A percentile compares a stretch with the other conserved stretches of the same genome.
Conservation (phyloP, 1,140 invertebrate species). For the Tetramorium simillimum region DNA sequence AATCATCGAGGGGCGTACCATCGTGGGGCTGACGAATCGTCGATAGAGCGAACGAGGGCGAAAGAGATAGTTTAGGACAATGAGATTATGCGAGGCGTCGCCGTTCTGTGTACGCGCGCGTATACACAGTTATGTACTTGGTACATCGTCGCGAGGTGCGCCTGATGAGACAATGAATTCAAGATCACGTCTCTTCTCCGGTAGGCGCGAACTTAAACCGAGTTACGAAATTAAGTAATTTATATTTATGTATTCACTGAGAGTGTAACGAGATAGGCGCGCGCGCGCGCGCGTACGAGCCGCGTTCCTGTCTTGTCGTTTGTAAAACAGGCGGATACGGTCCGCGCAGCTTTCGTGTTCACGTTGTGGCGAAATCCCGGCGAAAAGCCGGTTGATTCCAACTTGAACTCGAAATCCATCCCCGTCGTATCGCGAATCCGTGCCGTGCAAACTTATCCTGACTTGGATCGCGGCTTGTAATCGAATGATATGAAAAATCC, state of each 20-base stretch:
- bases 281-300: slow-evolving; percentile 33
- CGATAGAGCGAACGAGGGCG: slow-evolving; percentile 13
- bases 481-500: background rate
- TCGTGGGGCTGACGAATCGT: slow-evolving; percentile 26
- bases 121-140: slow-evolving; percentile 60
- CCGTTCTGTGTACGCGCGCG: slow-evolving; percentile 55
- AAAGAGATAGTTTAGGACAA: slow-evolving; percentile 42
- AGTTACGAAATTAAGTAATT: slow-evolving; percentile 81
- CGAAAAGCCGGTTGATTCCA: slow-evolving; percentile 41
- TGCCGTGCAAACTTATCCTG: background rate
- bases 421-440: slow-evolving; percentile 21
- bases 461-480: background rate
- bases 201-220: slow-evolving; percentile 76
- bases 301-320: slow-evolving; percentile 55
- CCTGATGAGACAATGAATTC: slow-evolving; percentile 80
- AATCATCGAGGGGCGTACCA: slow-evolving; percentile 24
- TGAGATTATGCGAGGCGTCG: slow-evolving; percentile 68
- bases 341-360: slow-evolving; percentile 40
- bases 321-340: slow-evolving; percentile 59
- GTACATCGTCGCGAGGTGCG: slow-evolving; percentile 65
- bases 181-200: slow-evolving; percentile 79
- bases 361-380: slow-evolving; percentile 25
- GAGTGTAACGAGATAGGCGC: slow-evolving; percentile 74
- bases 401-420: slow-evolving; percentile 37
- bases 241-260: slow-evolving; percentile 81